These are phyloP conservation scores for Trichomycterus rosablanca DNA, from an alignment of 2,113 vertebrate genomes.

Conservation along the genomic window DNA sequence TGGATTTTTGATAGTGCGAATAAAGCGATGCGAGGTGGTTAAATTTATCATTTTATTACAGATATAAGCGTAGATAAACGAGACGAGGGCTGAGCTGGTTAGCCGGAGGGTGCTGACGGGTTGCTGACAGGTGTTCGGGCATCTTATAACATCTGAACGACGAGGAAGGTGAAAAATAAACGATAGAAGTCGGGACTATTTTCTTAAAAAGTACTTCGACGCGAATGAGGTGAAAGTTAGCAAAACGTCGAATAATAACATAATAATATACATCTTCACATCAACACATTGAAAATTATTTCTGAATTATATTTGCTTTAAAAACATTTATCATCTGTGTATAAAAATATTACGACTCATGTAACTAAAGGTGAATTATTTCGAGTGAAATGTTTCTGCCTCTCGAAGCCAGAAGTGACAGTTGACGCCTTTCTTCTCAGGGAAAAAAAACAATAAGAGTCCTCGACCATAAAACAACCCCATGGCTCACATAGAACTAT, in stretches of 20 bases:
- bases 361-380: too few species aligned
- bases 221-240: too few species aligned
- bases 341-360: too few species aligned
- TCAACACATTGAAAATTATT: slow-evolving; percentile 5
- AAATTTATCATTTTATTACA: too few species aligned
- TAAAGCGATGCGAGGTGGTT: too few species aligned
- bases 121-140: background rate
- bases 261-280: slow-evolving; percentile 3
- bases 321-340: too few species aligned
- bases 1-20: too few species aligned
- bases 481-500: background rate
- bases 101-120: background rate
- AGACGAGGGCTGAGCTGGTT: slow-evolving; percentile 1
- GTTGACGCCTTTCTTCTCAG: slow-evolving; percentile 2
- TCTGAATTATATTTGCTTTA: too few species aligned
- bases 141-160: background rate
- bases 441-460: background rate
- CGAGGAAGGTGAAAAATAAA: slow-evolving; percentile 38
- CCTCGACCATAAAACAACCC: slow-evolving; percentile 2
- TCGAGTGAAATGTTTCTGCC: too few species aligned
- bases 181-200: too few species aligned
- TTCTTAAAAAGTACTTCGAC: too few species aligned
- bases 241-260: too few species aligned
- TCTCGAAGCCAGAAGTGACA: slow-evolving; percentile 14
- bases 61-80: background rate